Evolutionary conservation across 2,888 invertebrate genomes (phyloP).

Genomic region (Iphiclides podalirius): DNA sequence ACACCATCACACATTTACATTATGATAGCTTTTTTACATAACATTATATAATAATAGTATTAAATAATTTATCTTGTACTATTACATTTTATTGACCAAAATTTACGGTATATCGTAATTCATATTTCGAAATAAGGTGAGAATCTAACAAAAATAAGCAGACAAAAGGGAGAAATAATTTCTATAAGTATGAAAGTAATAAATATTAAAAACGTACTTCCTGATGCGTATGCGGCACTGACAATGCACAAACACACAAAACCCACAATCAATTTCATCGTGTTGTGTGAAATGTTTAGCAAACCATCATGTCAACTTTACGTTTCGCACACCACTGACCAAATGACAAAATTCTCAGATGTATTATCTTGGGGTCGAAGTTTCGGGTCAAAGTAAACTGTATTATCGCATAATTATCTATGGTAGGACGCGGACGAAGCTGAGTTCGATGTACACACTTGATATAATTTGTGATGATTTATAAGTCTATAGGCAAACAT

Average conservation of each 20-base stretch:
- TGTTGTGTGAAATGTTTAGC: slow-evolving; percentile 42
- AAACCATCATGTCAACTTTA: slow-evolving; percentile 45
- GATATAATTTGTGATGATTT: slow-evolving; percentile 49
- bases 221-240: slow-evolving; percentile 52
- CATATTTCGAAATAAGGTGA: no score
- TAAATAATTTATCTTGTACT: no score
- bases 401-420: slow-evolving; percentile 62
- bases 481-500: slow-evolving; percentile 39
- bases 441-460: slow-evolving; percentile 44
- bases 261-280: slow-evolving; percentile 64
- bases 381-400: slow-evolving; percentile 64
- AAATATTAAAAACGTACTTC: slow-evolving; percentile 50
- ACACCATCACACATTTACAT: no score
- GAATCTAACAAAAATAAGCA: no score
- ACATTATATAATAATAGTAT: no score
- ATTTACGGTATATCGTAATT: no score
- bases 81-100: no score
- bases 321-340: slow-evolving; percentile 47
- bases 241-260: slow-evolving; percentile 62
- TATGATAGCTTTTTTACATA: no score
- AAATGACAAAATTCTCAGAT: slow-evolving; percentile 55
- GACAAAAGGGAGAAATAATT: not conserved
- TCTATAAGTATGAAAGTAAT: no score
- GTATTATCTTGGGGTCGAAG: slow-evolving; percentile 52
- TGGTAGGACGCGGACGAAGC: slow-evolving; percentile 36